Evolutionary conservation across 2,888 invertebrate genomes (phyloP), one percentile per base, ranked within the genome.

Genomic region (Campaea margaritaria): DNA sequence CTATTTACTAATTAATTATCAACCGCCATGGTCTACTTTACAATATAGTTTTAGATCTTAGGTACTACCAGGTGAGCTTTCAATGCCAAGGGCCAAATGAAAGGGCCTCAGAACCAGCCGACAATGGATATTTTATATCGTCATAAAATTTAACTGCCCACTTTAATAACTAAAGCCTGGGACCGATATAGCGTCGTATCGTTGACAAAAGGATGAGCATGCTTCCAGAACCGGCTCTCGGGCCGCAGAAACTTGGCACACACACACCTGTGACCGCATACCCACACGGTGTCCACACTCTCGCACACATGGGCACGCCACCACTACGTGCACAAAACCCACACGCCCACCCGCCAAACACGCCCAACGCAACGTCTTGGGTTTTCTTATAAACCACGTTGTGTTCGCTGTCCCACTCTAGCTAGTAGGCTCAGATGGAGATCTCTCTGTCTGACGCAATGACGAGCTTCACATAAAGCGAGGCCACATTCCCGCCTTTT

Each of bases 401-500:
- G 89, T 82, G 86, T 91, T 86, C 85, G 82, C 81, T 80, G 78
- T 91, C 90, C 81, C 78, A 73, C 76, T 92, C 85, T 76, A 48
- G 52, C 83, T 34, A 68, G 57, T 55, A 66, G 66, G 44, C 42
- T 55, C 36, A 64, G 70, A 70, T 68, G 68, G 65, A 62, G 57
- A 64, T 68, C 74, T 86, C 88, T 83, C 86, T 71, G 73, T 89
- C 85, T 81, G 63, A 66, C 91, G 89, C 90, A 88, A 92, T 92
- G 91, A 92, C 89, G 92, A 92, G 92, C 87, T 84, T 87, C 93
- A 89, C 91, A 92, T 93, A 92, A 93, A 92, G 88, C 86, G 90
- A 86, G 76, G 91, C 92, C 93, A 86, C 93, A 93, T 93, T 93
- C 93, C 93, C 93, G 93, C 93, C 93, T 93, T 93, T 93, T 93